Conservation (phyloP, 2,888 invertebrate species). For the Portevinia maculata region DNA sequence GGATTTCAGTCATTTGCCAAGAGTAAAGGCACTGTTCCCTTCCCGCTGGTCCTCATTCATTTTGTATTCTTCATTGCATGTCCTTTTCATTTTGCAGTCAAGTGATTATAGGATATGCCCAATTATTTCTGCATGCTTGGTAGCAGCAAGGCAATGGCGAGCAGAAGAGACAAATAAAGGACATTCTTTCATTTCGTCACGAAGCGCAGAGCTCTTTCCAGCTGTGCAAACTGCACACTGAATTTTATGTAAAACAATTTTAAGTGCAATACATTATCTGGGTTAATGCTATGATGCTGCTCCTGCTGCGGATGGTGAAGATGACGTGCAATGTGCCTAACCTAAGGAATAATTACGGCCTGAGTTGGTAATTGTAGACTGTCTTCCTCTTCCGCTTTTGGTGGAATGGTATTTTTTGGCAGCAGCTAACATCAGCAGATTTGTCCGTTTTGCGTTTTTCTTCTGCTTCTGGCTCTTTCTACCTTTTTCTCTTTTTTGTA, state of each 20-base stretch:
- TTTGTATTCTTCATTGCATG: slow-evolving; percentile 33
- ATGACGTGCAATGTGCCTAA: slow-evolving; percentile 66
- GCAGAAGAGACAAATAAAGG: slow-evolving; percentile 9
- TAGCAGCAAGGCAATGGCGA: slow-evolving; percentile 35
- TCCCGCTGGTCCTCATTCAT: slow-evolving; percentile 43
- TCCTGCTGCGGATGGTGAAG: slow-evolving; percentile 44
- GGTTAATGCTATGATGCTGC: slow-evolving; percentile 45
- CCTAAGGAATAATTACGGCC: slow-evolving; percentile 70
- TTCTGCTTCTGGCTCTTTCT: neutral
- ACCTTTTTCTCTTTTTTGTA: neutral
- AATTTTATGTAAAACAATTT: slow-evolving; percentile 72
- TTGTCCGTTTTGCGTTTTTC: slow-evolving; percentile 5
- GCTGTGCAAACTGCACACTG: slow-evolving; percentile 65
- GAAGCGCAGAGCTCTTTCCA: slow-evolving; percentile 40
- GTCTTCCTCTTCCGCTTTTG: slow-evolving; percentile 9
- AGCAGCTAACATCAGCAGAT: slow-evolving; percentile 54
- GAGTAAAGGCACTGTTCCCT: slow-evolving; percentile 3
- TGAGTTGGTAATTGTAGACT: slow-evolving; percentile 69
- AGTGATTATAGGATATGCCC: slow-evolving; percentile 73
- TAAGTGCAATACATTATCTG: slow-evolving; percentile 64
- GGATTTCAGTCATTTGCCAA: slow-evolving; percentile 54
- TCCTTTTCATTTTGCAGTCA: slow-evolving; percentile 72
- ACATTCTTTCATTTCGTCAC: slow-evolving; percentile 40
- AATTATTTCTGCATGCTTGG: slow-evolving; percentile 69
- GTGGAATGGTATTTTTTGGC: slow-evolving; percentile 52